phyloP scores from a whole-genome alignment of 35 echinoderm and acorn worm species.

The Hemicentrotus pulcherrimus region DNA sequence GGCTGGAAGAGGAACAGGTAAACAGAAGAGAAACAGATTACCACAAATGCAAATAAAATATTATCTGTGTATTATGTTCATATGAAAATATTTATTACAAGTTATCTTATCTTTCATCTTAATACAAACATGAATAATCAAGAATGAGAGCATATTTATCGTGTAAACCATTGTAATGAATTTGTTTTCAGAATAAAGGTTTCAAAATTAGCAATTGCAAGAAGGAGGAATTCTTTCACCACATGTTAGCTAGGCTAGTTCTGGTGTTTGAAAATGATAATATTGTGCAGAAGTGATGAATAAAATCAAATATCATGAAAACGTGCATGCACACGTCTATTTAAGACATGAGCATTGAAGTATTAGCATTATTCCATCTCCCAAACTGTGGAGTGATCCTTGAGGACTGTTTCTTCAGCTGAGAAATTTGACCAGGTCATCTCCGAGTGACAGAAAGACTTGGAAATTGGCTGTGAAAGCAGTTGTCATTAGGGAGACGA shows the following conservation, averaged over 20 bases:
- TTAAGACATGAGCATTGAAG: neutral
- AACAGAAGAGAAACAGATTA: neutral
- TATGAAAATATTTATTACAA: neutral
- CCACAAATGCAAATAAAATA: neutral
- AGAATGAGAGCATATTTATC: too few relatives aligned
- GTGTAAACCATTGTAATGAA: too few relatives aligned
- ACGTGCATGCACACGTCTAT: neutral
- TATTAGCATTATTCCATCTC: neutral
- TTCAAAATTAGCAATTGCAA: too few relatives aligned
- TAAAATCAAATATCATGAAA: neutral
- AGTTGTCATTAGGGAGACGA: neutral
- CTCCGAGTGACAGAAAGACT: neutral
- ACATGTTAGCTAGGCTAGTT: too few relatives aligned
- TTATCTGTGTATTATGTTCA: neutral
- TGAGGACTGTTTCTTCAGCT: conserved; percentile 1
- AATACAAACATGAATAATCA: too few relatives aligned
- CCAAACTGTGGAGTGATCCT: neutral
- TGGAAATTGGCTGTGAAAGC: conserved; percentile 16
- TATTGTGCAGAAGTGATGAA: neutral
- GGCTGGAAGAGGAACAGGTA: neutral
- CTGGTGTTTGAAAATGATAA: too few relatives aligned
- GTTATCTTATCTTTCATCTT: too few relatives aligned
- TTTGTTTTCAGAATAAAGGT: neutral
- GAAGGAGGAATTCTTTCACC: too few relatives aligned
- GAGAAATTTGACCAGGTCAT: conserved; percentile 17